These are phyloP conservation scores for Lepidocyrtinus sp. DNA, from an alignment of 2,888 invertebrate species.

Conservation along the genomic window DNA sequence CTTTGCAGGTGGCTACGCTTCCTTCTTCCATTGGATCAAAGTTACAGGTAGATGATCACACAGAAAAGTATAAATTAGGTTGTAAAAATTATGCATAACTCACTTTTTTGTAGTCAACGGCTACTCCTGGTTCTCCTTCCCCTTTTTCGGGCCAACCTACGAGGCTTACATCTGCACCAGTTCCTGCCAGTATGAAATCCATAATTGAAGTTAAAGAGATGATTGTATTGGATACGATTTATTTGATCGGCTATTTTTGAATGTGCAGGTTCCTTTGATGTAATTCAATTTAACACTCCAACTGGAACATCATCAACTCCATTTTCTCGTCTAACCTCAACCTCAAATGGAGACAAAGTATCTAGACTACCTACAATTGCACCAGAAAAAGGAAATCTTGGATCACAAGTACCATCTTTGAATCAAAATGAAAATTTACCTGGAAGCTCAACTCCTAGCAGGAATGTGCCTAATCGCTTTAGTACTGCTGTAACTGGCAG, in stretches of 20 bases:
- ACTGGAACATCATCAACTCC: neutral
- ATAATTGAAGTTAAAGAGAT: too few relatives aligned
- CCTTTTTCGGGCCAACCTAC: neutral
- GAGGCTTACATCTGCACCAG: neutral
- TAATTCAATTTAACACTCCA: conserved; percentile 38
- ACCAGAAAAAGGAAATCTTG: too few relatives aligned
- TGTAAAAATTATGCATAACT: too few relatives aligned
- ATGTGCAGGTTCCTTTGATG: conserved; percentile 40
- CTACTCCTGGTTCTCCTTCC: neutral
- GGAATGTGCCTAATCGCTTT: neutral
- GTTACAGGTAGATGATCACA: conserved; percentile 28
- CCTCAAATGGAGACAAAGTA: neutral
- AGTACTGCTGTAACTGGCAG: neutral
- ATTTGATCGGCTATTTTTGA: too few relatives aligned
- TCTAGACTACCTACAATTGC: neutral
- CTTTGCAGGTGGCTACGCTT: conserved; percentile 16
- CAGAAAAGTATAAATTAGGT: too few relatives aligned
- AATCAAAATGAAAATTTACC: neutral
- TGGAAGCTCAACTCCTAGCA: neutral
- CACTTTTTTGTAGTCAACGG: neutral
- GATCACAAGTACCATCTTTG: neutral
- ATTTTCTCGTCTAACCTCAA: neutral
- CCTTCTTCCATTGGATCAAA: neutral
- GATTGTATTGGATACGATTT: too few relatives aligned
- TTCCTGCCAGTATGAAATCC: neutral